Base-by-base conservation (phyloP, 2,113 vertebrate species). In the Psittacula cyanocephala region DNA sequence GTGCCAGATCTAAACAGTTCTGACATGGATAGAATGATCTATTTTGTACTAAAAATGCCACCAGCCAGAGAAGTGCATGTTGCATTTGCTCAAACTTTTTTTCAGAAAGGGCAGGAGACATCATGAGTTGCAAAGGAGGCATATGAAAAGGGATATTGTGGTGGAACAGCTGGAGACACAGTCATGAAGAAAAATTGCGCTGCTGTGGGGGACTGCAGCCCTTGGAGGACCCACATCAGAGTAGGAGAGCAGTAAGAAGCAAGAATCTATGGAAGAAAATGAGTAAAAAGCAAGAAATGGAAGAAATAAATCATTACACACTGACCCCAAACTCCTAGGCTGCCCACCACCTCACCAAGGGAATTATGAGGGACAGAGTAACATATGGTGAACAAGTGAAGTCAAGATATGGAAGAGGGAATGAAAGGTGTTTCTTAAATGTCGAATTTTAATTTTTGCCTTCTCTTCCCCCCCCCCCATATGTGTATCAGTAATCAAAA, bases 1-100 rank as follows among this genome's bases (percentile, higher is more conserved):
- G 20, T 22, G 11, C 22, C 18, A 12, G 3, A 0, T 59, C 22
- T 43, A 68, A 23, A 13, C 1, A 3, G 10, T 17, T n/a, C 57
- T 62, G 63, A 22, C 23, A 22, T 2, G 10, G 17, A 20, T 31
- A 17, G 22, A 71, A 50, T 20, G 16, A 86, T 3, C 3, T 47
- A 23, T 2, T 59, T 31, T 6, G 0, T 17, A 27, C 14, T 20
- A 74, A 74, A 69, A 31, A 6, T 20, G 13, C 16, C 22, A 33
- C 0, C 28, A 50, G 5, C 22, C 16, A 64, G n/a, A 72, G 47
- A 62, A 65, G 3, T 3, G 35, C 17, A 19, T 13, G 23, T 7
- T 22, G 10, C 4, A 3, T 76, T 25, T 46, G 33, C 24, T 69
- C 17, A 83, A n/a, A n/a, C 3, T 18, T 13, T 67, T 86, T 86